These are phyloP conservation scores for Enoplosus armatus DNA, from an alignment of 2,797 vertebrate species.

Conservation along the genomic window DNA sequence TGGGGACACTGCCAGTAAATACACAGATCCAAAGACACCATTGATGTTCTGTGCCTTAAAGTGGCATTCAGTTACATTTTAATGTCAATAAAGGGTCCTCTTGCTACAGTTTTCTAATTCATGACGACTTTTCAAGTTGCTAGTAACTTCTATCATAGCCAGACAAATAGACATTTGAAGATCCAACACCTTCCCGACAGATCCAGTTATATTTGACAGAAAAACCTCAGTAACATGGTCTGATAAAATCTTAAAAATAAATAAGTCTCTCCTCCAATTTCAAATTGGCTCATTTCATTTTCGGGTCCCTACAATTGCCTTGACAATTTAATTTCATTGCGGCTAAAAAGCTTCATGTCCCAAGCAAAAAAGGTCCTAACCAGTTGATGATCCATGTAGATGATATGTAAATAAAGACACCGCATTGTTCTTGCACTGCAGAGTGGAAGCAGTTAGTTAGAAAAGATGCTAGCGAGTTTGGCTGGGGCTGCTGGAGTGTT, in stretches of 20 bases:
- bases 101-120: neutral
- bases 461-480: no score
- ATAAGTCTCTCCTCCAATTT: constrained; percentile 22
- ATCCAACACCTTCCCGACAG: constrained; percentile 16
- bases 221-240: no score
- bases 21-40: neutral
- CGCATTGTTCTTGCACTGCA: no score
- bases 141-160: neutral
- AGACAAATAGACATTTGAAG: constrained; percentile 11
- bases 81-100: neutral
- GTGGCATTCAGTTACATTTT: neutral
- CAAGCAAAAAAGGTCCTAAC: no score
- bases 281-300: constrained; percentile 24
- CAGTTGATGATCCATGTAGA: no score
- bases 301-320: constrained; percentile 14
- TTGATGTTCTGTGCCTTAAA: neutral
- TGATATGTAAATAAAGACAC: no score
- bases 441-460: no score
- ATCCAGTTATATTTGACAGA: constrained; percentile 25
- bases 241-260: constrained; percentile 17
- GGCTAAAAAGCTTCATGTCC: no score
- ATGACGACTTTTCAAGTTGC: neutral
- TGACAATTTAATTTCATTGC: constrained; percentile 38
- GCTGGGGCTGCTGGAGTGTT: neutral
- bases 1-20: neutral